phyloP scores from a whole-genome alignment of 2,797 vertebrate species.

The Phrynocephalus guinanensis region DNA sequence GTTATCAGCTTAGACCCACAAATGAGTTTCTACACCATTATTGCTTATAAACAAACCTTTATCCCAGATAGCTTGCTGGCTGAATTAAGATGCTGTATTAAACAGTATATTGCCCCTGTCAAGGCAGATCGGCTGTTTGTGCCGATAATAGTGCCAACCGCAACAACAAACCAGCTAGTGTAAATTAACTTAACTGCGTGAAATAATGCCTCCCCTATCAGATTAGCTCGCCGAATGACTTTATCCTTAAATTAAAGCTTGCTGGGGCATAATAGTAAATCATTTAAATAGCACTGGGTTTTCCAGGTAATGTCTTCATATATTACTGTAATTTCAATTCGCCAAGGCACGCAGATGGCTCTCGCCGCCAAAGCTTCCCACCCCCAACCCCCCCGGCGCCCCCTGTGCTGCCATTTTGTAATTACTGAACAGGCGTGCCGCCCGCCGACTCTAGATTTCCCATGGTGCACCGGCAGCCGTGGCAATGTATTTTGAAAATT shows the following conservation, averaged over 20 bases:
- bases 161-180: conserved; percentile 84
- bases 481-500: conserved; percentile 82
- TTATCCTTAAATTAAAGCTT: conserved; percentile 88
- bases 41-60: conserved; percentile 85
- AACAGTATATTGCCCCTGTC: conserved; percentile 84
- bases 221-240: conserved; percentile 85
- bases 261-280: conserved; percentile 84
- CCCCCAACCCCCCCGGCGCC: conserved; percentile 38
- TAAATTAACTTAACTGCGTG: conserved; percentile 87
- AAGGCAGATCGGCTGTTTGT: conserved; percentile 83
- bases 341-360: conserved; percentile 83
- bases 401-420: conserved; percentile 80
- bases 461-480: conserved; percentile 79
- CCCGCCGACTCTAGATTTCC: conserved; percentile 80
- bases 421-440: conserved; percentile 77
- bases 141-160: conserved; percentile 85
- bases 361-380: conserved; percentile 76
- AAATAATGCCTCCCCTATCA: conserved; percentile 84
- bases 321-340: conserved; percentile 85
- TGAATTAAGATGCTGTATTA: conserved; percentile 84
- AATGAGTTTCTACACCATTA: conserved; percentile 81
- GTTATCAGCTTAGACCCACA: conserved; percentile 81
- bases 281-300: conserved; percentile 83
- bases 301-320: conserved; percentile 87
- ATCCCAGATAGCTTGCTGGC: conserved; percentile 78